Evolutionary conservation across 2,888 invertebrate genomes (phyloP).

Genomic region (Agonopterix alstromeriana): DNA sequence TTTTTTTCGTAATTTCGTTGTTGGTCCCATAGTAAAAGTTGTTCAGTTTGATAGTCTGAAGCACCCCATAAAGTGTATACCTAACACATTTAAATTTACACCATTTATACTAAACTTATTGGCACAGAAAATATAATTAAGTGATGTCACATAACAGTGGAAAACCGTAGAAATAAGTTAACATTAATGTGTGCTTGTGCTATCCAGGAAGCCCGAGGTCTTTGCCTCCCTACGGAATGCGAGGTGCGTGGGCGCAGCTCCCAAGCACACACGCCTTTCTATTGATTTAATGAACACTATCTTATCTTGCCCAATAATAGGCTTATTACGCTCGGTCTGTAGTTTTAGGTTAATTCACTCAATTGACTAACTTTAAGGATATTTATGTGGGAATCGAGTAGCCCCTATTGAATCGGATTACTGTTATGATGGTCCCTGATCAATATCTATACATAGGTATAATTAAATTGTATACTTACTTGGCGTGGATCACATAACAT

Average conservation of each 20-base stretch:
- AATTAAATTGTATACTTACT: no score
- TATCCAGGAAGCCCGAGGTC: constrained; percentile 70
- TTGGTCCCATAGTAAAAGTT: no score
- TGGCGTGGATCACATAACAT: no score
- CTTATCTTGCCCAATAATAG: constrained; percentile 68
- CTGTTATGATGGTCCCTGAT: not conserved
- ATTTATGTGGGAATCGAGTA: not conserved
- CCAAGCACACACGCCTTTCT: constrained; percentile 57
- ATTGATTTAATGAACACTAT: constrained; percentile 72
- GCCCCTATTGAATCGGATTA: not conserved
- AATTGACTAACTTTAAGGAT: constrained; percentile 2
- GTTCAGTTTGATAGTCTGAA: no score
- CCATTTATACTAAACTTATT: no score
- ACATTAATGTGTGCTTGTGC: constrained; percentile 29
- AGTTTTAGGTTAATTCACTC: constrained; percentile 22
- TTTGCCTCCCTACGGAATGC: constrained; percentile 71
- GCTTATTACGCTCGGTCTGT: constrained; percentile 53
- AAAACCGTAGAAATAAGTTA: no score
- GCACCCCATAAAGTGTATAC: no score
- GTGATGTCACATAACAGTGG: no score
- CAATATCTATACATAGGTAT: no score
- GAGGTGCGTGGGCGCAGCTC: constrained; percentile 55
- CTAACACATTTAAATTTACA: no score
- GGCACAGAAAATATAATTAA: no score
- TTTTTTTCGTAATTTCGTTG: no score